These are phyloP conservation scores for Rhagium mordax DNA, from an alignment of 2,888 invertebrate species.

Conservation along the genomic window DNA sequence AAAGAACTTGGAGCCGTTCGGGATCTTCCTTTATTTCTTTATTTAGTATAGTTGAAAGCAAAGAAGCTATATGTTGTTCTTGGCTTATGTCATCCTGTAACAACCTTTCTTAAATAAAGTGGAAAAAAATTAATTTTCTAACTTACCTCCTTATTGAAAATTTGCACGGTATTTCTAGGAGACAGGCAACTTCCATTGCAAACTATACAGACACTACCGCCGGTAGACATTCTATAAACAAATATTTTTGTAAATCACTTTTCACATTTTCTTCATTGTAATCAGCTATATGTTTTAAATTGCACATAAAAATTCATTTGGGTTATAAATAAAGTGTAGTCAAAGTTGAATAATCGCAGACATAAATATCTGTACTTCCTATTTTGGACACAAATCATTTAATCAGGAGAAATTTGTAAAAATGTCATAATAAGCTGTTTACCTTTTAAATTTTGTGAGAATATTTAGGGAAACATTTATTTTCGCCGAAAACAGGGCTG, in stretches of 20 bases:
- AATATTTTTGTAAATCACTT: constrained; percentile 18
- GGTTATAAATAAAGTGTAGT: constrained; percentile 24
- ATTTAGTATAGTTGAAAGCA: constrained; percentile 70
- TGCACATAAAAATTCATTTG: constrained; percentile 3
- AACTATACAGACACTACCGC: constrained; percentile 73
- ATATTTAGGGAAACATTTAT: constrained; percentile 70
- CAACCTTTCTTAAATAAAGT: not conserved
- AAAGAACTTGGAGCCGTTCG: constrained; percentile 75
- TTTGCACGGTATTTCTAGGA: constrained; percentile 72
- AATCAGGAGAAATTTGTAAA: constrained; percentile 15
- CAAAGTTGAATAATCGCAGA: constrained; percentile 11
- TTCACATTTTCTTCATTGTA: not conserved
- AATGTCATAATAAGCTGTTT: constrained; percentile 47
- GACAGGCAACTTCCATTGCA: constrained; percentile 75
- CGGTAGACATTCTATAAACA: constrained; percentile 62
- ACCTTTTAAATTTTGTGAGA: constrained; percentile 66
- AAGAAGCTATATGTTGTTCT: constrained; percentile 33
- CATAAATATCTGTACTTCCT: constrained; percentile 1
- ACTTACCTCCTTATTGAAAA: constrained; percentile 71
- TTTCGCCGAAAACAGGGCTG: constrained; percentile 70
- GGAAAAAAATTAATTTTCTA: not conserved
- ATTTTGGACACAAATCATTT: constrained; percentile 6
- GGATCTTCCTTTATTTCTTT: constrained; percentile 71
- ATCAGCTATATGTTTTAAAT: constrained; percentile 6
- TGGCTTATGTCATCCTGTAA: constrained; percentile 5